Base-by-base conservation (phyloP, 2,888 invertebrate genomes). In the Acholoe squamosa region DNA sequence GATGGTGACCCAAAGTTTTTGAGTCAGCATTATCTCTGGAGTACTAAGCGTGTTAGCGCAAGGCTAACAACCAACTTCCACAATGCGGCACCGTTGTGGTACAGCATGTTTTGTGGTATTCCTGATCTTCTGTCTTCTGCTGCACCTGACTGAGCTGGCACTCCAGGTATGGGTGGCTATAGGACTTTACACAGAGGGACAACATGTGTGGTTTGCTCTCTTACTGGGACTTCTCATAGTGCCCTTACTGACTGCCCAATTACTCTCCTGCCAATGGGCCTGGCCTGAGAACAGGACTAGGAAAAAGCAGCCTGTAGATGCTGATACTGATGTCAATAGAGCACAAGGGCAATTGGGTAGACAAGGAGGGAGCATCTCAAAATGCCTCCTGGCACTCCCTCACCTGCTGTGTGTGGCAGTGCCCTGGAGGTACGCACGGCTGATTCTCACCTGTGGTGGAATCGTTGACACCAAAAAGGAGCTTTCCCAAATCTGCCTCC, bases 391-490 rank as follows among this genome's bases (percentile, higher is more conserved):
- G 97, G 98, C 96, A 61, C 92, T 95, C 28, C 93, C 96, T 86
- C 96, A 96, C 92, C 90, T 96, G 10, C 92, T 96, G 0, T 96
- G 96, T 90, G 95, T 96, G 91, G 96, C 96, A 28, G 96, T 96
- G 91, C 93, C 96, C 61, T 96, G 96, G 96, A 94, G 98, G 93
- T 98, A 98, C 95, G 98, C 98, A 91, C 97, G 98, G 92, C 96
- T 98, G 16, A 97, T 98, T 92, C 97, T 98, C 93, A 98, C 98
- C 14, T 97, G 98, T 7, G n/a, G n/a, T n/a, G 98, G 98, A 94
- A 96, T 98, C 93, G 96, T 97, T 90, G 97, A 97, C 92, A 98
- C 98, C 25, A 98, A 98, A 95, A 97, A 98, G 94, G 98, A 98
- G 97, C 96, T 97, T 0, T 95, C 97, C 25, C 97, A 97, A 93